phyloP scores from a whole-genome alignment of 2,888 invertebrate genomes.

The Dynastes hyllus region DNA sequence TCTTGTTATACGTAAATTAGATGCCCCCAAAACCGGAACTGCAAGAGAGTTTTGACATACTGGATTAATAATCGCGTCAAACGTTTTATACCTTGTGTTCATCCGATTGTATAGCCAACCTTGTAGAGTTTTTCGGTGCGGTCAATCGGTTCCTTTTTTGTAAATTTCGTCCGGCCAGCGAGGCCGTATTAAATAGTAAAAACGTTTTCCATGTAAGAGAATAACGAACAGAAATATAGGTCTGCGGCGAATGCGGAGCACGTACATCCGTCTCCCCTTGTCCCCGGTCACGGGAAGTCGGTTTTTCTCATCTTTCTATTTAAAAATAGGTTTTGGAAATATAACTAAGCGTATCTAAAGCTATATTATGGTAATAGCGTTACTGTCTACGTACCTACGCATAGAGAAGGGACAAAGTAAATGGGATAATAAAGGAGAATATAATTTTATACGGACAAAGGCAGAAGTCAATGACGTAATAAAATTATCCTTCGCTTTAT shows the following conservation, averaged over 20 bases:
- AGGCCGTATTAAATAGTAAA: not conserved
- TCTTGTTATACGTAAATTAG: not conserved
- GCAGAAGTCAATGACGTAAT: not conserved
- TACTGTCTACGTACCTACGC: not conserved
- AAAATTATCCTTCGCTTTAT: slow-evolving; percentile 4
- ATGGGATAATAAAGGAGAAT: slow-evolving; percentile 2
- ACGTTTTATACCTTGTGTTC: not conserved
- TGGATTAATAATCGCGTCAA: not conserved
- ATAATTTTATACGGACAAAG: slow-evolving; percentile 5
- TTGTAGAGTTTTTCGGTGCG: not conserved
- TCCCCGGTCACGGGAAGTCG: not conserved
- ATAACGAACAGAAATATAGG: not conserved
- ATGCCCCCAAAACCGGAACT: not conserved
- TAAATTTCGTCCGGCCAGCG: not conserved
- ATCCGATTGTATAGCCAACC: not conserved
- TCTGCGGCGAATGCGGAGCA: not conserved
- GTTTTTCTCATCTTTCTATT: not conserved
- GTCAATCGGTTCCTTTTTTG: not conserved
- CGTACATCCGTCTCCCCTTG: not conserved
- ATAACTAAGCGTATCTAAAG: not conserved
- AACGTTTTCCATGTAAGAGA: not conserved
- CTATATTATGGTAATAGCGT: not conserved
- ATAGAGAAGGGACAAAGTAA: not conserved
- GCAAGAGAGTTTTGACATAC: not conserved
- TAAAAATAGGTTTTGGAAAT: not conserved